Base-by-base conservation (phyloP, 1,140 invertebrate species). In the Meteorus sp. region DNA sequence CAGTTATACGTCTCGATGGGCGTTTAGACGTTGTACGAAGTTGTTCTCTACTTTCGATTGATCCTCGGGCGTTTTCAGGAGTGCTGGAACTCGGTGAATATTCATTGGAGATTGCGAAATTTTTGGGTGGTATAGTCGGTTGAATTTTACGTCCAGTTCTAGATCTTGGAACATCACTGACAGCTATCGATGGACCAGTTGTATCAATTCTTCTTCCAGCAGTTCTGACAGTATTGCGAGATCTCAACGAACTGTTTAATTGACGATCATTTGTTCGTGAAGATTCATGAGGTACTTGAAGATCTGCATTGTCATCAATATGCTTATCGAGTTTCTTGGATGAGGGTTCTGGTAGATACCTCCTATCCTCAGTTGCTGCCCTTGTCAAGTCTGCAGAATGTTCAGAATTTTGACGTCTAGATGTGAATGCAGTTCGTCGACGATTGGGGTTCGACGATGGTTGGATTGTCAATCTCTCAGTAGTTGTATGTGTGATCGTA, bases 111-210 rank as follows among this genome's bases (percentile, higher is more conserved):
- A 45, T 59, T 55, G 52, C 65, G 4, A 64, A 37, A 41, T 76
- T 67, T n/a, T 59, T 62, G 7, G 62, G 41, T 0, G 66, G 59
- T 7, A 62, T 48, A 1, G 63, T 66, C 0, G 55, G 60, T 22
- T 74, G 68, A 33, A 73, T 69, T 55, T 76, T 77, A 23, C 76
- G 63, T 6, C 73, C 74, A 0, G 68, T 70, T 65, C 71, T 67
- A 0, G 65, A 70, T 25, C 69, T 68, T 0, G 62, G 55, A 0
- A 44, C 20, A 11, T 71, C 65, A 0, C 66, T 60, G 8, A 54
- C 53, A 0, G 53, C 47, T 66, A 67, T 6, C 65, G 56, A 61
- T 0, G 68, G 59, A 0, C 64, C 63, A 11, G 60, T 62, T 5
- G 45, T 64, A 15, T 65, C 60, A 3, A 61, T 63, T 48, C 53